A percentile compares a stretch with the other conserved stretches of the same genome.
phyloP scores from a whole-genome alignment of 2,797 vertebrate species.

The Todus mexicanus region DNA sequence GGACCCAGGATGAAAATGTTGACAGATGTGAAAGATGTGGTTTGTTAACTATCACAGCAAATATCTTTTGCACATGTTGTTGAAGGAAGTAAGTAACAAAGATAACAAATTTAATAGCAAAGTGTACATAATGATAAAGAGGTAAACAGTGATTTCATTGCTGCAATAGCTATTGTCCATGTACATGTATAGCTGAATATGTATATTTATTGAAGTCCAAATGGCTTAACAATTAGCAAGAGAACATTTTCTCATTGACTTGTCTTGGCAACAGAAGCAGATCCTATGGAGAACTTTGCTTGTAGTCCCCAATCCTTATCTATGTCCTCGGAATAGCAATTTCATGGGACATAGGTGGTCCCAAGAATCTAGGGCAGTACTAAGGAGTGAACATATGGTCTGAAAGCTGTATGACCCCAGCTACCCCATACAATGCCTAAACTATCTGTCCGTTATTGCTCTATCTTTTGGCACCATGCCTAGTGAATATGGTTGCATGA shows the following conservation, averaged over 20 bases:
- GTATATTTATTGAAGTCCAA: background rate
- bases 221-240: background rate
- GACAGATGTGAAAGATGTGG: background rate
- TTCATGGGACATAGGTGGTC: background rate
- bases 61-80: background rate
- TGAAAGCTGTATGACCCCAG: background rate
- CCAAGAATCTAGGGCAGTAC: background rate
- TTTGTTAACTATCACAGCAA: background rate
- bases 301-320: background rate
- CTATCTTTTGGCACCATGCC: background rate
- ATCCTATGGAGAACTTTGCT: background rate
- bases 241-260: background rate
- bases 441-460: background rate
- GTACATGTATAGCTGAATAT: background rate
- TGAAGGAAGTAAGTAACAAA: background rate
- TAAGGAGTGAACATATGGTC: background rate
- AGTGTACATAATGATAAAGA: background rate
- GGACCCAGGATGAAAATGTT: background rate
- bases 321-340: background rate
- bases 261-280: background rate
- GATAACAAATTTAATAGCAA: background rate
- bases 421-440: accelerated
- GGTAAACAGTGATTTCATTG: background rate
- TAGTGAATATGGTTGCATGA: background rate
- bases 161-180: background rate